These are phyloP conservation scores for Mus spicilegus DNA, from an alignment of 2,113 vertebrate genomes.

Conservation along the genomic window DNA sequence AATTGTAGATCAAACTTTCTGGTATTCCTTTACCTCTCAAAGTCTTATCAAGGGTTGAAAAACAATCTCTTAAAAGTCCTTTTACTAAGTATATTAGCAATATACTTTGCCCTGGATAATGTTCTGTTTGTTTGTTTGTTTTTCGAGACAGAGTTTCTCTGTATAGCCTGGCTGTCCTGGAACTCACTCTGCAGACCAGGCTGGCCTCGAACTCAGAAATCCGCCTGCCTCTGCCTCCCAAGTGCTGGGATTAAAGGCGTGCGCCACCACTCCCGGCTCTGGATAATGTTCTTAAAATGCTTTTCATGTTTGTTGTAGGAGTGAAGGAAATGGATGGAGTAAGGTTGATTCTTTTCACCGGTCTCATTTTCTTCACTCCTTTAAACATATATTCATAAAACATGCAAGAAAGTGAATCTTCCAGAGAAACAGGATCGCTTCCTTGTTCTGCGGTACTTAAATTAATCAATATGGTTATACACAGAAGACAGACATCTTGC, in stretches of 20 bases:
- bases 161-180: too few species aligned
- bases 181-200: too few species aligned
- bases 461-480: conserved; percentile 15
- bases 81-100: not conserved
- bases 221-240: too few species aligned
- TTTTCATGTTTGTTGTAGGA: not conserved
- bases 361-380: not conserved
- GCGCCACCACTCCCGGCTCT: too few species aligned
- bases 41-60: not conserved
- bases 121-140: not conserved
- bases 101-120: not conserved
- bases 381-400: conserved; percentile 13
- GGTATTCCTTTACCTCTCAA: conserved; percentile 23
- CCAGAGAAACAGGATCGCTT: conserved; percentile 24
- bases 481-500: not conserved
- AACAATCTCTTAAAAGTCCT: conserved; percentile 50
- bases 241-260: too few species aligned
- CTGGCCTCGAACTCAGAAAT: too few species aligned
- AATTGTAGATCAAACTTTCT: conserved; percentile 51
- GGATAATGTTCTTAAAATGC: conserved; percentile 29
- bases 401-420: conserved; percentile 36
- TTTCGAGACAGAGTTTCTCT: too few species aligned
- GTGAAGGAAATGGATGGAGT: not conserved
- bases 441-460: not conserved
- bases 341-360: conserved; percentile 12